Percentiles rank a stretch among this genome's conserved stretches.
phyloP scores from a whole-genome alignment of 2,888 invertebrate species.

The Xanthia togata region DNA sequence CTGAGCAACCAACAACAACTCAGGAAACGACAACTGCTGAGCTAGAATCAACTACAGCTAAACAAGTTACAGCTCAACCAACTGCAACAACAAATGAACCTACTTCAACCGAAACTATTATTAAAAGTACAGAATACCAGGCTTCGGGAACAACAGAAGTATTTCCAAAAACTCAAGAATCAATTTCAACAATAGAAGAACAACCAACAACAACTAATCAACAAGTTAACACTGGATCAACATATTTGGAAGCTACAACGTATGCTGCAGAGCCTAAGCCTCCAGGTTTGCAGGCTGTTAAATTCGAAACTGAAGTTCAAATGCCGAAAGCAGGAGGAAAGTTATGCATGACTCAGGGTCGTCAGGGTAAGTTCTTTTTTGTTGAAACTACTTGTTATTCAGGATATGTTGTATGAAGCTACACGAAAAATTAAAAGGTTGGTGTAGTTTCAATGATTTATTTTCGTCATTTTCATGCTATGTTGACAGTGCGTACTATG shows the following conservation, averaged over 20 bases:
- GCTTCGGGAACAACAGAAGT: not conserved
- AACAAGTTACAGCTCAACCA: not conserved
- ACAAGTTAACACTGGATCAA: not conserved
- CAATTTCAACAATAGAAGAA: not conserved
- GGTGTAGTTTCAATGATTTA: too few species aligned
- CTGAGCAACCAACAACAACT: not conserved
- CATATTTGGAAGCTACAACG: conserved; percentile 15
- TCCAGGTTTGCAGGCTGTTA: conserved; percentile 52
- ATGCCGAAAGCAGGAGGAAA: conserved; percentile 68
- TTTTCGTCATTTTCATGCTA: too few species aligned
- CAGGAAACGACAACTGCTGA: not conserved
- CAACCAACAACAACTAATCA: not conserved
- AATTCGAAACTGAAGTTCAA: conserved; percentile 35
- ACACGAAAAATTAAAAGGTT: too few species aligned
- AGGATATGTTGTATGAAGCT: too few species aligned
- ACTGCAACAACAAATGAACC: too few species aligned
- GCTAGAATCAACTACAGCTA: conserved; percentile 4
- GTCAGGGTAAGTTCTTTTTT: conserved; percentile 60
- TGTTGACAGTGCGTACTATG: too few species aligned
- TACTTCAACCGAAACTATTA: not conserved
- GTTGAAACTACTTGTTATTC: not conserved
- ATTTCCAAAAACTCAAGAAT: not conserved
- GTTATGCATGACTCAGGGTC: conserved; percentile 66
- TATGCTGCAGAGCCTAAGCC: conserved; percentile 56
- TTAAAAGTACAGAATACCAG: not conserved